Evolutionary conservation across 2,797 vertebrate species (phyloP).

Genomic region (Thaleichthys pacificus): DNA sequence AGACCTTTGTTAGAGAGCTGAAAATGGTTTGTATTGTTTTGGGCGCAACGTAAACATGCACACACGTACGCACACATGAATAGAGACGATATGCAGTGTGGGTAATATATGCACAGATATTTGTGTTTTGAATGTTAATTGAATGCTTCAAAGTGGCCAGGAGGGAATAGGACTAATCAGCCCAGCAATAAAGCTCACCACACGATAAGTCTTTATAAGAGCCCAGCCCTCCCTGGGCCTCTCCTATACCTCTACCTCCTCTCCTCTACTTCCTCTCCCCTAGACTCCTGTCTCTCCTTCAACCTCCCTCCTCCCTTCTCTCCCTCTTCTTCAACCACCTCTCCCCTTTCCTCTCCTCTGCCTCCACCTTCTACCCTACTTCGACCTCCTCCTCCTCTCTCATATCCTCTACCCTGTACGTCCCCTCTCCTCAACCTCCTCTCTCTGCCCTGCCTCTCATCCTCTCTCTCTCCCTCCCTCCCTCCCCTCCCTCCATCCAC

Average conservation of each 20-base stretch:
- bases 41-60: too few species aligned
- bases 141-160: conserved; percentile 88
- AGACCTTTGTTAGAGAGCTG: too few species aligned
- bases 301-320: background rate
- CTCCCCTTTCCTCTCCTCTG: background rate
- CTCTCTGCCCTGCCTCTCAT: too few species aligned
- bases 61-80: conserved; percentile 40
- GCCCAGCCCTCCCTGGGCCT: conserved; percentile 84
- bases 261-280: background rate
- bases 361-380: too few species aligned
- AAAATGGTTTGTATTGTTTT: too few species aligned
- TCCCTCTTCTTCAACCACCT: too few species aligned
- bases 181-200: conserved; percentile 86
- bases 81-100: conserved; percentile 64
- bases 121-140: conserved; percentile 95
- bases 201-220: conserved; percentile 86
- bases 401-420: too few species aligned
- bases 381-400: too few species aligned
- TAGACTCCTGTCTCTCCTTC: conserved; percentile 4
- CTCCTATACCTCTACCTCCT: conserved; percentile 62
- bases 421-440: too few species aligned
- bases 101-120: conserved; percentile 81
- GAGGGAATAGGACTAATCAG: conserved; percentile 92
- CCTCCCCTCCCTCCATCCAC: too few species aligned
- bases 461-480: too few species aligned